These are phyloP conservation scores for Anniella stebbinsi DNA, from an alignment of 2,797 vertebrate genomes.

Conservation along the genomic window DNA sequence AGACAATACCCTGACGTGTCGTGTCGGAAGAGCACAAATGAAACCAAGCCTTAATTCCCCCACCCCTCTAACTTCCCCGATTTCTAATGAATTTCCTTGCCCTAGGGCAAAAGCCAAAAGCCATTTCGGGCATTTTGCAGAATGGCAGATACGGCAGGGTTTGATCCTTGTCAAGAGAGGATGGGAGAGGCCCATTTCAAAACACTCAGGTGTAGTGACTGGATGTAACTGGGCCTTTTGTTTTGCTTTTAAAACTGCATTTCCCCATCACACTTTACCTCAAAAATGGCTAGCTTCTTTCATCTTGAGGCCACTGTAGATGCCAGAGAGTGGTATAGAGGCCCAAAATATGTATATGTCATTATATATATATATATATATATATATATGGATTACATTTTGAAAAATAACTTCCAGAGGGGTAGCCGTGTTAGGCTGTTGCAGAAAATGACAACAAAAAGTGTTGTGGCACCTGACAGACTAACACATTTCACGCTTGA, in stretches of 20 bases:
- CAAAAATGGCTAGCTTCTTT: neutral
- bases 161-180: neutral
- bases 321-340: neutral
- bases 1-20: slow-evolving; percentile 74
- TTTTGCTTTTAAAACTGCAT: neutral
- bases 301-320: neutral
- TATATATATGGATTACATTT: neutral
- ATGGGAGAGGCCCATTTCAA: neutral
- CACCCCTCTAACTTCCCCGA: neutral
- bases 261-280: neutral
- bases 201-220: neutral
- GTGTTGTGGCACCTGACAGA: too few relatives aligned
- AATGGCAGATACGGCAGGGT: neutral
- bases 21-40: slow-evolving; percentile 55
- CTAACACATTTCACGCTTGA: too few relatives aligned
- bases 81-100: slow-evolving; percentile 70
- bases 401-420: too few relatives aligned
- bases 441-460: too few relatives aligned
- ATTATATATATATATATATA: neutral
- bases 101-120: slow-evolving; percentile 11
- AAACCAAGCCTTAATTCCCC: slow-evolving; percentile 71
- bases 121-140: neutral
- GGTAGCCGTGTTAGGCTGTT: too few relatives aligned
- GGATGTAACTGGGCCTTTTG: too few relatives aligned
- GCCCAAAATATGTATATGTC: neutral